Evolutionary conservation across 2,113 vertebrate species (phyloP).

Genomic region (Tragelaphus imberbis): DNA sequence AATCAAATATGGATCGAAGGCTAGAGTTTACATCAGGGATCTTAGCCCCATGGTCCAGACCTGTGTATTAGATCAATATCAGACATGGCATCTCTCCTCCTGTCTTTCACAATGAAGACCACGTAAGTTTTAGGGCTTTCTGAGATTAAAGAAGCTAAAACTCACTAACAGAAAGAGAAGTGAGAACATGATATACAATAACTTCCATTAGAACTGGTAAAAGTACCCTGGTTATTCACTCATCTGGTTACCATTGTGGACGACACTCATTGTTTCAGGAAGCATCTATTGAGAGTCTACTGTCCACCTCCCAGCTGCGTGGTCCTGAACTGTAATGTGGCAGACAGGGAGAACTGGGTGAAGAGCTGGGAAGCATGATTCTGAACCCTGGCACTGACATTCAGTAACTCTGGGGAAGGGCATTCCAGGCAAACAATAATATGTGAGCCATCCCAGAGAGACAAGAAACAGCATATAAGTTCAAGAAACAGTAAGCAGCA

Average conservation of each 20-base stretch:
- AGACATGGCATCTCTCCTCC: not conserved
- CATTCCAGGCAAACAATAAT: not conserved
- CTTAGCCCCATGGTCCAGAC: not conserved
- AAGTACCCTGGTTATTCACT: not conserved
- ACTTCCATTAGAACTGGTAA: not conserved
- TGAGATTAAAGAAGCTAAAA: not conserved
- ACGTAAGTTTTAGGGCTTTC: not conserved
- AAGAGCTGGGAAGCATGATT: not conserved
- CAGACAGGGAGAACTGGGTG: not conserved
- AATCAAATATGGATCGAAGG: not conserved
- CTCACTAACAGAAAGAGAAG: not conserved
- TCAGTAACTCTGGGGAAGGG: not conserved
- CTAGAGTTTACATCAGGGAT: not conserved
- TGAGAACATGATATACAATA: not conserved
- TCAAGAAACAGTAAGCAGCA: slow-evolving; percentile 1
- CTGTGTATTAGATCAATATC: not conserved
- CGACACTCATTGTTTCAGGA: not conserved
- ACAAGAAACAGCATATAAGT: not conserved
- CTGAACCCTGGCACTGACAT: not conserved
- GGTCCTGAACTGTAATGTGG: not conserved
- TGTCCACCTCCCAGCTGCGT: not conserved
- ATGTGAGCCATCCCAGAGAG: not conserved
- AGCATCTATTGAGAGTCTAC: not conserved
- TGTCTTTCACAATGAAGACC: not conserved
- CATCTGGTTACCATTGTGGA: not conserved